Conservation (phyloP, 2,797 vertebrate genomes). For the Sebastes reedi region DNA sequence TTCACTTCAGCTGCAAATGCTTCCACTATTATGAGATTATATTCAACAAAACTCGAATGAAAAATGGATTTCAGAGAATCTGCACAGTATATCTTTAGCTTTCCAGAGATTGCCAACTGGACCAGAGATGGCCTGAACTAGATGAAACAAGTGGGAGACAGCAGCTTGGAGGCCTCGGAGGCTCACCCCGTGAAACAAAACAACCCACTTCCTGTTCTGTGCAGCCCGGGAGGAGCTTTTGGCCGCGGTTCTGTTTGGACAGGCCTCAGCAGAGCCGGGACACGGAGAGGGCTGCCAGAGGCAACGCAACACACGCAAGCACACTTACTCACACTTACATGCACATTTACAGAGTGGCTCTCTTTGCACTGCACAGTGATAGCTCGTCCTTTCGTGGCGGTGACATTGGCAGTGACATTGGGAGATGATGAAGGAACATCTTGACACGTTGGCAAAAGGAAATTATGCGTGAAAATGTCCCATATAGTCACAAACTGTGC, state of each 20-base stretch:
- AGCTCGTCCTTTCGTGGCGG: neutral
- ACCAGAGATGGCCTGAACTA: conserved; percentile 4
- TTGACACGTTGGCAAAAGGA: conserved; percentile 16
- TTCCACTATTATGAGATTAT: neutral
- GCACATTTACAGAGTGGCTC: neutral
- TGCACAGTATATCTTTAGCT: neutral
- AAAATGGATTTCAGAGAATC: neutral
- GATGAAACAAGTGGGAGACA: conserved; percentile 51
- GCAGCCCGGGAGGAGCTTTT: conserved; percentile 58
- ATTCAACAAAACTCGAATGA: neutral
- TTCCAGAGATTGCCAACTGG: conserved; percentile 3
- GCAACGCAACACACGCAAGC: neutral
- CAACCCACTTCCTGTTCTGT: conserved; percentile 75
- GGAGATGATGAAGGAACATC: conserved; percentile 2
- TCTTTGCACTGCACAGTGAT: neutral
- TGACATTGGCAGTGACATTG: neutral
- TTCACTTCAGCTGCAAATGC: neutral
- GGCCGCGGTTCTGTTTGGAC: conserved; percentile 64
- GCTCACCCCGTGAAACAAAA: conserved; percentile 68
- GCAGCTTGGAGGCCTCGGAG: conserved; percentile 39
- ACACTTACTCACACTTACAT: neutral
- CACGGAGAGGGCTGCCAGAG: conserved; percentile 46
- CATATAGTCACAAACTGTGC: conserved; percentile 23
- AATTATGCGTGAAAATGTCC: conserved; percentile 28
- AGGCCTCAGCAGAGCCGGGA: conserved; percentile 44